Conservation (phyloP, 2,888 invertebrate species). For the Salpingus planirostris region DNA sequence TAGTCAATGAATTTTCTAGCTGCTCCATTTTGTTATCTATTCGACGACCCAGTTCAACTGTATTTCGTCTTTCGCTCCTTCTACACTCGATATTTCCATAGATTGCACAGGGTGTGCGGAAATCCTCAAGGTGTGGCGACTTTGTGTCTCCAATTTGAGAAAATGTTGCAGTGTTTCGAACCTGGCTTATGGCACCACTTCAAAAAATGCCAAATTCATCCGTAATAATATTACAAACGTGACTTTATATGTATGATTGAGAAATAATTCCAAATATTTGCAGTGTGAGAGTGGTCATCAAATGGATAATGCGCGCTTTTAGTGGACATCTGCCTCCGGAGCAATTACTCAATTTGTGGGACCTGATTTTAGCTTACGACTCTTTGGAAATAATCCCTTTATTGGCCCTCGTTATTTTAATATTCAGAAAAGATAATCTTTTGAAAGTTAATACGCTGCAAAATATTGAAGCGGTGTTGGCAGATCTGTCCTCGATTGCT, state of each 20-base stretch:
- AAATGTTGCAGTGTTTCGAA: slow-evolving; percentile 81
- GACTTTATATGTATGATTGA: too few relatives aligned
- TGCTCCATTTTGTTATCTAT: slow-evolving; percentile 90
- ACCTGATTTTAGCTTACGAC: slow-evolving; percentile 84
- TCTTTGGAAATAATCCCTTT: slow-evolving; percentile 82
- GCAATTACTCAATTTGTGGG: slow-evolving; percentile 88
- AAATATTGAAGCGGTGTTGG: slow-evolving; percentile 77
- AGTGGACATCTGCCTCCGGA: slow-evolving; percentile 91
- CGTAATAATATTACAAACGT: too few relatives aligned
- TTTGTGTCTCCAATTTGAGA: slow-evolving; percentile 81
- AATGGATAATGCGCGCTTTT: slow-evolving; percentile 94
- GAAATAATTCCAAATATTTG: too few relatives aligned
- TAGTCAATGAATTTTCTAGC: slow-evolving; percentile 47
- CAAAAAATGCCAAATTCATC: slow-evolving; percentile 77
- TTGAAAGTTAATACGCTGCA: slow-evolving; percentile 65
- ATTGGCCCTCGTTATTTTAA: slow-evolving; percentile 76
- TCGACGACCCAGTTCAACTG: slow-evolving; percentile 76
- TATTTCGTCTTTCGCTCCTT: slow-evolving; percentile 88
- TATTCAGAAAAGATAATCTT: slow-evolving; percentile 78
- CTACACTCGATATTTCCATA: slow-evolving; percentile 85
- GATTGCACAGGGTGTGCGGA: slow-evolving; percentile 84
- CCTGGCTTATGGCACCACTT: slow-evolving; percentile 88
- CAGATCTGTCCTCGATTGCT: slow-evolving; percentile 79
- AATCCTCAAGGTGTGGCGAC: slow-evolving; percentile 90
- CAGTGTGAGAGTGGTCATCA: slow-evolving; percentile 84